phyloP scores from a whole-genome alignment of 2,888 invertebrate species.

The Latrodectus hesperus region DNA sequence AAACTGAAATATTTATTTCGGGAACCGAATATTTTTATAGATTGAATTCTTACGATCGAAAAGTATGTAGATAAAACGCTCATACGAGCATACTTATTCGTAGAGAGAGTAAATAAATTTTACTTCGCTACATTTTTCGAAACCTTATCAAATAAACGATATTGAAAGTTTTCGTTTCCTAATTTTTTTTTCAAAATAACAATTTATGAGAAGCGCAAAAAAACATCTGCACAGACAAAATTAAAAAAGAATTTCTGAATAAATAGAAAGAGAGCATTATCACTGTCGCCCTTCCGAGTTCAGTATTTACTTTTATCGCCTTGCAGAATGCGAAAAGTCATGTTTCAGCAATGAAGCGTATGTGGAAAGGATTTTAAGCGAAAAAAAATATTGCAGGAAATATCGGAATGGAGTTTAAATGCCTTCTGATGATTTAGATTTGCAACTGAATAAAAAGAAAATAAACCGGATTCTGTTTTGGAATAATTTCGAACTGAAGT shows the following conservation, averaged over 20 bases:
- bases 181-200: background rate
- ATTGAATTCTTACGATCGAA: too few species aligned
- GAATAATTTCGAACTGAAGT: too few species aligned
- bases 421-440: too few species aligned
- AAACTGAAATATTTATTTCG: too few species aligned
- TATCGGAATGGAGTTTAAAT: too few species aligned
- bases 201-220: background rate
- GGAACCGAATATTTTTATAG: too few species aligned
- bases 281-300: background rate
- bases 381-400: too few species aligned
- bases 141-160: constrained; percentile 46
- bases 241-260: background rate
- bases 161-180: background rate
- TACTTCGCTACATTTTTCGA: constrained; percentile 41
- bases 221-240: background rate
- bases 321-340: background rate
- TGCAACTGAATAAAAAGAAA: too few species aligned
- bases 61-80: background rate
- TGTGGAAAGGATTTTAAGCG: background rate
- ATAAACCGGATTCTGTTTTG: too few species aligned
- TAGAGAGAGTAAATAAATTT: constrained; percentile 23
- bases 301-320: constrained; percentile 1
- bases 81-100: background rate
- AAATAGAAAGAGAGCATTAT: background rate
- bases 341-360: background rate